These are phyloP conservation scores for Thecocarcelia acutangulata DNA, from an alignment of 2,888 invertebrate genomes.

Conservation along the genomic window DNA sequence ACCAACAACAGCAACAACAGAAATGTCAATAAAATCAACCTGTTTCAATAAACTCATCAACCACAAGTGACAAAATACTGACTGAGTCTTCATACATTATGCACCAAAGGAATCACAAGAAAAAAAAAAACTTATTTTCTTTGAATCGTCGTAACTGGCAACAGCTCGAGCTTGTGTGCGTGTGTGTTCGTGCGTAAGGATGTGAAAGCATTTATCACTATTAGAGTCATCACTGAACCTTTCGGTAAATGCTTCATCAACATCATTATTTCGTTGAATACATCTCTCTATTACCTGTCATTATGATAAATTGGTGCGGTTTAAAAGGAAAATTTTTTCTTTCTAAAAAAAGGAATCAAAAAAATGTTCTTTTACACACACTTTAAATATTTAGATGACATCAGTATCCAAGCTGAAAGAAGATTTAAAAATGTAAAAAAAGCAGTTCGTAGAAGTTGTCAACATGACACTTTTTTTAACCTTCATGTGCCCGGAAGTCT, in stretches of 20 bases:
- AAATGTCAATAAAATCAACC: slow-evolving; percentile 66
- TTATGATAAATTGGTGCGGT: slow-evolving; percentile 59
- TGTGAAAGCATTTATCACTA: slow-evolving; percentile 38
- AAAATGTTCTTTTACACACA: neutral
- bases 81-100: slow-evolving; percentile 32
- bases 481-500: too few species aligned
- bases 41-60: slow-evolving; percentile 70
- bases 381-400: neutral
- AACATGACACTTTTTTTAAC: too few species aligned
- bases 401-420: slow-evolving; percentile 19
- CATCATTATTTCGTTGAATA: slow-evolving; percentile 51
- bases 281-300: slow-evolving; percentile 59
- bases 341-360: slow-evolving; percentile 23
- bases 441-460: too few species aligned
- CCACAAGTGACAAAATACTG: slow-evolving; percentile 66
- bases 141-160: too few species aligned
- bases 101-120: slow-evolving; percentile 18
- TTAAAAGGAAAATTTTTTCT: slow-evolving; percentile 49
- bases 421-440: too few species aligned
- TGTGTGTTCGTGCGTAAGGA: neutral
- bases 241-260: slow-evolving; percentile 26
- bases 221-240: slow-evolving; percentile 36
- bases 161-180: neutral
- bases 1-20: slow-evolving; percentile 13
- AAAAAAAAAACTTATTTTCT: slow-evolving; percentile 19